Evolutionary conservation across 2,888 invertebrate genomes (phyloP).

Genomic region (Rhogogaster chlorosoma): DNA sequence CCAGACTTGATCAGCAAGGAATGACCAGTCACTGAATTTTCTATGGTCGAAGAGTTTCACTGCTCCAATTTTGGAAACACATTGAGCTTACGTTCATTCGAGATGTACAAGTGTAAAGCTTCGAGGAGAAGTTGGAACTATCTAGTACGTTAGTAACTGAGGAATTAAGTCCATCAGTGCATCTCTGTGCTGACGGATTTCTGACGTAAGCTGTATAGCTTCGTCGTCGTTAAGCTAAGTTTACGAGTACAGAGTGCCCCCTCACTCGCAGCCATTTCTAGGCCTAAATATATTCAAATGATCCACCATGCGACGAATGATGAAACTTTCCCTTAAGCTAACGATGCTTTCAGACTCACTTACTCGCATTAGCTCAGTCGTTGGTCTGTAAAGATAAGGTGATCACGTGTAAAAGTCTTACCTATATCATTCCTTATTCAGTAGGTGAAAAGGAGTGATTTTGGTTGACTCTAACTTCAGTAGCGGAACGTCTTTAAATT

Average conservation of each 20-base stretch:
- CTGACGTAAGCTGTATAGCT: constrained; percentile 63
- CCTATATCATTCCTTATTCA: neutral
- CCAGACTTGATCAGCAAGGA: neutral
- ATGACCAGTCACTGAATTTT: neutral
- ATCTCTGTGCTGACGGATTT: constrained; percentile 61
- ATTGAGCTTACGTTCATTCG: neutral
- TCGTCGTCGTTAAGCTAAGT: constrained; percentile 64
- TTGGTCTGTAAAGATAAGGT: neutral
- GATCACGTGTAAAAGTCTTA: neutral
- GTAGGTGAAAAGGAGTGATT: neutral
- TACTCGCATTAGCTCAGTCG: neutral
- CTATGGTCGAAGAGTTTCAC: neutral
- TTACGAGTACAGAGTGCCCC: constrained; percentile 58
- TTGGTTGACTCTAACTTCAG: neutral
- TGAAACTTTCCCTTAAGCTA: constrained; percentile 27
- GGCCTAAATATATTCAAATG: constrained; percentile 61
- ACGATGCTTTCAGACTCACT: constrained; percentile 33
- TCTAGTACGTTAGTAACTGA: constrained; percentile 5
- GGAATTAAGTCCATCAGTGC: constrained; percentile 56
- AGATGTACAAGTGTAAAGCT: neutral
- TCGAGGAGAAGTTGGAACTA: neutral
- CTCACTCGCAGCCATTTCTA: neutral
- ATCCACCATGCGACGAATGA: constrained; percentile 33
- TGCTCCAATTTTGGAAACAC: neutral
- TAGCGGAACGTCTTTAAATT: neutral